Evolutionary conservation across 2,888 invertebrate genomes (phyloP).

Genomic region (Loripinus fragilis): DNA sequence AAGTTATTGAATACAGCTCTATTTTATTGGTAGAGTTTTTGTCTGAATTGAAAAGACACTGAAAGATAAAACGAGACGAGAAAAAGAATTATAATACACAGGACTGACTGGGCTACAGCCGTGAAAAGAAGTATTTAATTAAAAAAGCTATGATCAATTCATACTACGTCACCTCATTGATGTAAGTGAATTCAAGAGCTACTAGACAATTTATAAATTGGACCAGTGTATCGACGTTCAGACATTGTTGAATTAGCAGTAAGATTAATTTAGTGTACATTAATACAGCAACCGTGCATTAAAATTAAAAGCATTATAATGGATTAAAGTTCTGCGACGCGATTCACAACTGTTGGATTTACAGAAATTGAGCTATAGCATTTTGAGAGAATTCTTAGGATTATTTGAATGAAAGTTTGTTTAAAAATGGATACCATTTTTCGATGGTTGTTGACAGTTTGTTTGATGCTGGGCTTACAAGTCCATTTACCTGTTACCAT

Average conservation of each 20-base stretch:
- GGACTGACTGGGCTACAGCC: neutral
- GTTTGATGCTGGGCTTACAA: slow-evolving; percentile 47
- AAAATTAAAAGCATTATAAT: too few species aligned
- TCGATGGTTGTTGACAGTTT: slow-evolving; percentile 33
- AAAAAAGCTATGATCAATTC: neutral
- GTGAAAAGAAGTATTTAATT: slow-evolving; percentile 16
- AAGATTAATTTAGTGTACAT: too few species aligned
- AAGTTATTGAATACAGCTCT: neutral
- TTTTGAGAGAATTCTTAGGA: too few species aligned
- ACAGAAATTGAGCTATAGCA: too few species aligned
- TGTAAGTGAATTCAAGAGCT: neutral
- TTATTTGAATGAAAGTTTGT: too few species aligned
- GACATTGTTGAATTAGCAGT: too few species aligned
- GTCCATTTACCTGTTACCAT: slow-evolving; percentile 53
- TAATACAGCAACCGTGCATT: too few species aligned
- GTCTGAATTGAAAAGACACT: neutral
- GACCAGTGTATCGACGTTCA: too few species aligned
- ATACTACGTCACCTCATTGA: neutral
- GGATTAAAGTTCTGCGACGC: too few species aligned
- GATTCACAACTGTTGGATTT: too few species aligned
- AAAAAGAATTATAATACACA: neutral
- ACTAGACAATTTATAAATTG: neutral
- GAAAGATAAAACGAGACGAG: neutral
- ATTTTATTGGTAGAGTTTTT: neutral
- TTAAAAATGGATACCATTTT: slow-evolving; percentile 34